Evolutionary conservation across 2,888 invertebrate genomes (phyloP).

Genomic region (Calliphora vomitoria): DNA sequence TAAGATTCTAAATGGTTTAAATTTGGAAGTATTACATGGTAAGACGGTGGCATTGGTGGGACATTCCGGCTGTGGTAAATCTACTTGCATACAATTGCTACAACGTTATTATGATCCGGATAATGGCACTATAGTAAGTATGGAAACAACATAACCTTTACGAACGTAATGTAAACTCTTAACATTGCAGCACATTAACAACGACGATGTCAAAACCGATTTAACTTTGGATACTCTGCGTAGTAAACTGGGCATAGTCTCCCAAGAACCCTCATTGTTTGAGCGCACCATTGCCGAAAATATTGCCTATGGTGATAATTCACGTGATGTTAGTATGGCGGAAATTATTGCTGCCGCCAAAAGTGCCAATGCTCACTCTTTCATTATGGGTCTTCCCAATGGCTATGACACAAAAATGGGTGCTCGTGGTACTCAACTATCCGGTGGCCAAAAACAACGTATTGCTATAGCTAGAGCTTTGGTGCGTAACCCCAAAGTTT

Average conservation of each 20-base stretch:
- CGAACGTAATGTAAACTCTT: background rate
- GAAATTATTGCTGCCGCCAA: constrained; percentile 91
- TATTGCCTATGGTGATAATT: constrained; percentile 94
- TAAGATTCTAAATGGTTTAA: constrained; percentile 89
- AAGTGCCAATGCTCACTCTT: constrained; percentile 91
- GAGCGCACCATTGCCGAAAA: constrained; percentile 93
- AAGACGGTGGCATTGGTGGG: constrained; percentile 91
- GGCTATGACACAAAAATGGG: constrained; percentile 91
- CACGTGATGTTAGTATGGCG: constrained; percentile 87
- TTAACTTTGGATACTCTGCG: constrained; percentile 89
- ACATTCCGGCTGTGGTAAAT: constrained; percentile 92
- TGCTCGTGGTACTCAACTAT: constrained; percentile 91
- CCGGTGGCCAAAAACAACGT: constrained; percentile 95
- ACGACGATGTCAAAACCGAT: constrained; percentile 86
- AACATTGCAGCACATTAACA: constrained; percentile 83
- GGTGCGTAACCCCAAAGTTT: constrained; percentile 90
- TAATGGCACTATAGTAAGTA: constrained; percentile 87
- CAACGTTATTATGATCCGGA: constrained; percentile 92
- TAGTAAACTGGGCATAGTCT: constrained; percentile 91
- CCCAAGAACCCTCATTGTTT: constrained; percentile 94
- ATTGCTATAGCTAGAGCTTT: constrained; percentile 93
- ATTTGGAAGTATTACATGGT: constrained; percentile 88
- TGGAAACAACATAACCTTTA: background rate
- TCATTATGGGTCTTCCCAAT: constrained; percentile 90
- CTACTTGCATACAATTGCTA: constrained; percentile 91